phyloP scores from a whole-genome alignment of 1,140 invertebrate species.

The Pseudobourletiella spinata region DNA sequence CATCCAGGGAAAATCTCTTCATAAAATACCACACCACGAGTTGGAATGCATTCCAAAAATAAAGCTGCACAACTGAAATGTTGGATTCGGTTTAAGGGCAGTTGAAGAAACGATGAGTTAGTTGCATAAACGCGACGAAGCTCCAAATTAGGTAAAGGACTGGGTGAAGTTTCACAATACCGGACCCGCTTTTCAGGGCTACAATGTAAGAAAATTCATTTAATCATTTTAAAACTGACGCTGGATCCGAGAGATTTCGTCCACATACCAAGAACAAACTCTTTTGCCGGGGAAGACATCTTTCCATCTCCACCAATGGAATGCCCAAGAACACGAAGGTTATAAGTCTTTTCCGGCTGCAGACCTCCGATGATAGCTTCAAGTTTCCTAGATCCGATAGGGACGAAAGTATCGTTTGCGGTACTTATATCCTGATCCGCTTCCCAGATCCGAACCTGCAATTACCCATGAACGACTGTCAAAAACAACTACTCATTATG shows the following conservation, averaged over 20 bases:
- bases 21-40: no score
- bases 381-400: conserved; percentile 58
- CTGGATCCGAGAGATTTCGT: background rate
- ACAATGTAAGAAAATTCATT: background rate
- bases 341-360: conserved; percentile 71
- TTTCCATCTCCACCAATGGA: conserved; percentile 90
- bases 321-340: conserved; percentile 80
- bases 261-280: conserved; percentile 35
- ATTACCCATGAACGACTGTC: background rate
- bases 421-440: conserved; percentile 82
- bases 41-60: no score
- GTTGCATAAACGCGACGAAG: background rate
- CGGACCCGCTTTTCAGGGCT: background rate
- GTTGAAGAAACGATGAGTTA: background rate
- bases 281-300: conserved; percentile 83
- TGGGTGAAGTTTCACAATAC: background rate
- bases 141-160: background rate
- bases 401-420: conserved; percentile 74
- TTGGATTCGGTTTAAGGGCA: background rate
- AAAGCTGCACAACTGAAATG: background rate
- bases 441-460: conserved; percentile 78
- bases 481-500: background rate
- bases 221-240: background rate
- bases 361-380: conserved; percentile 68
- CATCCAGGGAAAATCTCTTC: no score